phyloP scores from a whole-genome alignment of 2,888 invertebrate genomes.

The Heteropelma amictum region DNA sequence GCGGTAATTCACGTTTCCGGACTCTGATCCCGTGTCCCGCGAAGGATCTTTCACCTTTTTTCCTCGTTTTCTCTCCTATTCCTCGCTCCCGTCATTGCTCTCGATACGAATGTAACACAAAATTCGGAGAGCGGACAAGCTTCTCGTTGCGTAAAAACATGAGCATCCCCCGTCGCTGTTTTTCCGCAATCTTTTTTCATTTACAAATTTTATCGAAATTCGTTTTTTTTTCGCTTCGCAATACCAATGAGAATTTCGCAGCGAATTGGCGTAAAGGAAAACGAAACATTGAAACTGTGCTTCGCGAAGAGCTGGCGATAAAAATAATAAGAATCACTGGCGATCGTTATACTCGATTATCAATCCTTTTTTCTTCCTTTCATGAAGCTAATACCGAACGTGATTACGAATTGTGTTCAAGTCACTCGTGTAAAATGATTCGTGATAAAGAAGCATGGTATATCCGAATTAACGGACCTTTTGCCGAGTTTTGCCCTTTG shows the following conservation, averaged over 20 bases:
- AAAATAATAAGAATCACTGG: not conserved
- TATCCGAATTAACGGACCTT: no score
- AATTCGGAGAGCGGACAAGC: not conserved
- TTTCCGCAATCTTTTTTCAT: no score
- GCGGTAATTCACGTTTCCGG: conserved; percentile 43
- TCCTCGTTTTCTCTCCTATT: not conserved
- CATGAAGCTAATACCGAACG: no score
- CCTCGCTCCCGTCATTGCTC: conserved; percentile 23
- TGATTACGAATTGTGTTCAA: no score
- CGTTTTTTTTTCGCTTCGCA: not conserved
- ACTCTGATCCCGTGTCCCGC: conserved; percentile 48
- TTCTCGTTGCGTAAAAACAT: no score
- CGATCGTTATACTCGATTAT: not conserved
- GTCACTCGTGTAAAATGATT: no score
- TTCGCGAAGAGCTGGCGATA: not conserved
- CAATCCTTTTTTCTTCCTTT: not conserved
- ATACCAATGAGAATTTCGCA: not conserved
- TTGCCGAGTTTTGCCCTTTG: not conserved
- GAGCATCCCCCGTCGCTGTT: no score
- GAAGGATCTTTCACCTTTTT: conserved; percentile 4
- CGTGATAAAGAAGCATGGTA: no score
- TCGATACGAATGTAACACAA: conserved; percentile 55
- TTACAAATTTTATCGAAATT: not conserved
- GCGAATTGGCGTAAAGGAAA: not conserved
- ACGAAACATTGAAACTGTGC: not conserved